Evolutionary conservation across 2,888 invertebrate species (phyloP).

Genomic region (Amiota mariae): DNA sequence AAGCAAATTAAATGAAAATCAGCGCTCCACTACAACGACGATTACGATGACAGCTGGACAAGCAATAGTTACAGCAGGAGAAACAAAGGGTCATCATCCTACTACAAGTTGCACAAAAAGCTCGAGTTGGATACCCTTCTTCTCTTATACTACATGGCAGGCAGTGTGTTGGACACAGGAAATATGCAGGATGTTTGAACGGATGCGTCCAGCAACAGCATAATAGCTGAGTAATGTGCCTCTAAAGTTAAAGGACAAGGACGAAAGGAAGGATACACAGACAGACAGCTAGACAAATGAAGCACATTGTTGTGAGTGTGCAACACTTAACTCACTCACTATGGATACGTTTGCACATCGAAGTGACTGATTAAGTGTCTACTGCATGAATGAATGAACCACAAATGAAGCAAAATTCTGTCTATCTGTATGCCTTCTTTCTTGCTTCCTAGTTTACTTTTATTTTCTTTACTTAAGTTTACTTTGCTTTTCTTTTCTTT

Average conservation of each 20-base stretch:
- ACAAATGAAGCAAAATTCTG: conserved; percentile 20
- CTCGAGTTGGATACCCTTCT: not conserved
- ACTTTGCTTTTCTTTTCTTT: no score
- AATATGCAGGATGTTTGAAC: conserved; percentile 7
- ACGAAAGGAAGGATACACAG: not conserved
- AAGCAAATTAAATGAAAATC: conserved; percentile 58
- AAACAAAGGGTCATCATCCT: not conserved
- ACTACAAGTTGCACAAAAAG: not conserved
- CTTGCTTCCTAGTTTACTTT: not conserved
- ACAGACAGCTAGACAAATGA: conserved; percentile 26
- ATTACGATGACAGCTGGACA: conserved; percentile 8
- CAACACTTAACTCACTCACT: conserved; percentile 1
- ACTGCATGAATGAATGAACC: conserved; percentile 11
- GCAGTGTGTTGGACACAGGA: not conserved
- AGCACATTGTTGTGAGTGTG: conserved; percentile 10
- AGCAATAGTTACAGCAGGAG: not conserved
- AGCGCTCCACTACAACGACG: not conserved
- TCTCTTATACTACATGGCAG: no score
- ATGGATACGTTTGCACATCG: no score
- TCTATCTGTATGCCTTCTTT: not conserved
- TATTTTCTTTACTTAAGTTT: no score
- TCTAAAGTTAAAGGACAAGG: not conserved
- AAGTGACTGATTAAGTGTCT: conserved; percentile 12
- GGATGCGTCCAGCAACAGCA: not conserved
- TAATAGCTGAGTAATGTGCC: no score